phyloP scores from a whole-genome alignment of 2,113 vertebrate species.

The Enhydra lutris region DNA sequence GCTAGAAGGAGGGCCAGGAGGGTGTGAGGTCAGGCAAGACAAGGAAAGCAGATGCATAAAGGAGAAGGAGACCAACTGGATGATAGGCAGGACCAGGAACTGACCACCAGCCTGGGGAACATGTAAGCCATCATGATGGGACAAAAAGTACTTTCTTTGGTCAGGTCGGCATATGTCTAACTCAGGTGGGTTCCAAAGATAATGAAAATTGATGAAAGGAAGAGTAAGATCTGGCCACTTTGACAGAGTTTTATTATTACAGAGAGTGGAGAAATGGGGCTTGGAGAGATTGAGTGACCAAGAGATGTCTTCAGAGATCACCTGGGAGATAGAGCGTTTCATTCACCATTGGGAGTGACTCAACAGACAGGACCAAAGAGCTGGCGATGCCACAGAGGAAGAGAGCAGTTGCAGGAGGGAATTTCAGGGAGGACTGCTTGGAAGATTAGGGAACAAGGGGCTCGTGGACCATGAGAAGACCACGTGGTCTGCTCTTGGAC shows the following conservation, averaged over 20 bases:
- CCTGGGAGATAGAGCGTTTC: not conserved
- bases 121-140: fast-evolving
- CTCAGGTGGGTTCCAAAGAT: not conserved
- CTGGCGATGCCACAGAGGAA: not conserved
- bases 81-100: fast-evolving
- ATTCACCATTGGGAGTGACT: not conserved
- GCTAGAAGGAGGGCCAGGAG: fast-evolving
- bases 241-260: not conserved
- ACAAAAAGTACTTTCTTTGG: not conserved
- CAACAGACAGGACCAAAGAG: not conserved
- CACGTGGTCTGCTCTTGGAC: too few relatives aligned
- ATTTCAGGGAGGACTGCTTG: not conserved
- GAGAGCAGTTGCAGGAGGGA: not conserved
- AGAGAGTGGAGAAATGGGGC: not conserved
- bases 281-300: not conserved
- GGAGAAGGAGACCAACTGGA: not conserved
- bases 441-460: not conserved
- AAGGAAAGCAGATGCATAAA: fast-evolving
- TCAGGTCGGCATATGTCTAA: not conserved
- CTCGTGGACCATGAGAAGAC: not conserved
- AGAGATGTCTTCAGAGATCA: not conserved
- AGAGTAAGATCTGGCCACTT: too few relatives aligned
- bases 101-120: fast-evolving
- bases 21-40: not conserved
- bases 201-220: not conserved